A percentile compares a stretch with the other conserved stretches of the same genome.
phyloP scores from a whole-genome alignment of 2,797 vertebrate genomes.

The Acropternis orthonyx region DNA sequence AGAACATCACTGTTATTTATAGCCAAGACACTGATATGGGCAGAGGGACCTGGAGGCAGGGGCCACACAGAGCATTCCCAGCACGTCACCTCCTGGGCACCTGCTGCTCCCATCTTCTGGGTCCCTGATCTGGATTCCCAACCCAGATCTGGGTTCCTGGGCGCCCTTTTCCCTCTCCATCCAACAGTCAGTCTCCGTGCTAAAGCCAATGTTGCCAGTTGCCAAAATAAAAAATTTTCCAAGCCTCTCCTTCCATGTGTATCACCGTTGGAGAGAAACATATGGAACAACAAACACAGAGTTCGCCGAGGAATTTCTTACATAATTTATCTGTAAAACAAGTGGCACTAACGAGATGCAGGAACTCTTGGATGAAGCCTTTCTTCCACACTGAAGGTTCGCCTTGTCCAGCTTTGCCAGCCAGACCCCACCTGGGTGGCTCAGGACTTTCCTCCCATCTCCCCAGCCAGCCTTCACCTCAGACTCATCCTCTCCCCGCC shows the following conservation, averaged over 20 bases:
- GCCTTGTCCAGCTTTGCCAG: neutral
- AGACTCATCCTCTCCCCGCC: neutral
- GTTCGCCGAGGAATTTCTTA: neutral
- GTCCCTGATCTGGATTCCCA: neutral
- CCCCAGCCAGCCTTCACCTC: neutral
- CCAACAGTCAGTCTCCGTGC: neutral
- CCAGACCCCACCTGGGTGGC: neutral
- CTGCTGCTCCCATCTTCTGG: neutral
- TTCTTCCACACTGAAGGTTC: neutral
- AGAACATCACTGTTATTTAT: neutral
- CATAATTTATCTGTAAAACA: neutral
- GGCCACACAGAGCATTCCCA: accelerated
- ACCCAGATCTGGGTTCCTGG: neutral
- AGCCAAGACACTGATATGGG: neutral
- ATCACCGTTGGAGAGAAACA: neutral
- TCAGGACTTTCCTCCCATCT: neutral
- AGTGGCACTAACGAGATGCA: neutral
- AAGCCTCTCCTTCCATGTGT: neutral
- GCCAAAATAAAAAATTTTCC: neutral
- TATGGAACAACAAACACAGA: neutral
- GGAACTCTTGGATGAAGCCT: neutral
- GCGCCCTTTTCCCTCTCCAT: neutral
- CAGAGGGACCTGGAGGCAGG: neutral
- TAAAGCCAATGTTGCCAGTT: neutral
- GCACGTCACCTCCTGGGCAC: neutral